phyloP scores from a whole-genome alignment of 2,888 invertebrate species.

The Aromia moschata region DNA sequence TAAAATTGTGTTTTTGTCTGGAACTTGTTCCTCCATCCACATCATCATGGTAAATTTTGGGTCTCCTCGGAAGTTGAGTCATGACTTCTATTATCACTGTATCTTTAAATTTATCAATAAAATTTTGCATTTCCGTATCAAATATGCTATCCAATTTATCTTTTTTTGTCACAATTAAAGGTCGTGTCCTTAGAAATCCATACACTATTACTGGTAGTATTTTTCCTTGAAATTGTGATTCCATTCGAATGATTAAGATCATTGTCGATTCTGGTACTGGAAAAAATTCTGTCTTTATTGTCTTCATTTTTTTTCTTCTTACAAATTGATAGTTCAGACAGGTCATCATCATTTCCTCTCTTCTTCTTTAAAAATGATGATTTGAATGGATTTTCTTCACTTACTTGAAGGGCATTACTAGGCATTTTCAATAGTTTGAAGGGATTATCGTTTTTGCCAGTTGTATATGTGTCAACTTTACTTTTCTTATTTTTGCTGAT shows the following conservation, averaged over 20 bases:
- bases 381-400: slow-evolving; percentile 26
- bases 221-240: slow-evolving; percentile 22
- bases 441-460: slow-evolving; percentile 20
- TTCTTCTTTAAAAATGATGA: slow-evolving; percentile 5
- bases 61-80: slow-evolving; percentile 27
- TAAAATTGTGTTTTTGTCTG: slow-evolving; percentile 40
- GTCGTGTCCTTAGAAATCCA: slow-evolving; percentile 38
- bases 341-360: not conserved
- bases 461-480: slow-evolving; percentile 1
- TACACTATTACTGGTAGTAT: slow-evolving; percentile 15
- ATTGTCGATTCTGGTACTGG: slow-evolving; percentile 17
- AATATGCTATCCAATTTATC: slow-evolving; percentile 26
- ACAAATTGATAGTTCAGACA: slow-evolving; percentile 2
- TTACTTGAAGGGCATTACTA: slow-evolving; percentile 7
- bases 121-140: slow-evolving; percentile 37
- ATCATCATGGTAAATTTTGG: slow-evolving; percentile 13
- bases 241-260: slow-evolving; percentile 7
- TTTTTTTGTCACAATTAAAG: slow-evolving; percentile 23
- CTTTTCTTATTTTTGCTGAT: slow-evolving; percentile 21
- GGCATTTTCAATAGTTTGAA: slow-evolving; percentile 14
- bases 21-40: slow-evolving; percentile 19
- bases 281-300: slow-evolving; percentile 15
- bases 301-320: slow-evolving; percentile 11
- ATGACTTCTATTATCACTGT: slow-evolving; percentile 43
- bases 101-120: slow-evolving; percentile 48